phyloP scores from a whole-genome alignment of 1,140 invertebrate genomes.

The Drosophila persimilis region DNA sequence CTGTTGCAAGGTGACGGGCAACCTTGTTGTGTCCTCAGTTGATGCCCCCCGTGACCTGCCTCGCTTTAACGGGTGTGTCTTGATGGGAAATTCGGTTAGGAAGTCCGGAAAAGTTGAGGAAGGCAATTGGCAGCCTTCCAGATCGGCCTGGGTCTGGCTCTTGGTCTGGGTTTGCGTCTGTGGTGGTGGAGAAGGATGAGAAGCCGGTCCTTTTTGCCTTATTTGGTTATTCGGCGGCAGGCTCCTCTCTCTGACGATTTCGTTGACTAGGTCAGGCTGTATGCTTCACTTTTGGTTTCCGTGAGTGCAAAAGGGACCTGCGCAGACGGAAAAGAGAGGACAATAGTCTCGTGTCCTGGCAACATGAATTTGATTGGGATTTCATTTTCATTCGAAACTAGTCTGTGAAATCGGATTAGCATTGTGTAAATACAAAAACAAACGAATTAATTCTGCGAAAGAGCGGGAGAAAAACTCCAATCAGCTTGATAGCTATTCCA shows the following conservation, averaged over 20 bases:
- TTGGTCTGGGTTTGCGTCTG: no score
- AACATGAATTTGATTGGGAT: conserved; percentile 22
- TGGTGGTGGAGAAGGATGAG: conserved; percentile 25
- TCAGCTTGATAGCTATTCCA: no score
- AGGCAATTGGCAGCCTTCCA: conserved; percentile 17
- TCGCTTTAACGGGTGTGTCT: not conserved
- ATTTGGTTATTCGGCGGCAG: conserved; percentile 63
- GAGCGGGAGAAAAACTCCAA: no score
- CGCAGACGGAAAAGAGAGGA: conserved; percentile 34
- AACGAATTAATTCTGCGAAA: no score
- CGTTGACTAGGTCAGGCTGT: conserved; percentile 78
- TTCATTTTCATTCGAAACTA: not conserved
- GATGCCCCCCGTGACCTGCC: conserved; percentile 22
- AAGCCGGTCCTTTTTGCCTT: conserved; percentile 47
- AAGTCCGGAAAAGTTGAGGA: no score
- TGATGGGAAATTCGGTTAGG: no score
- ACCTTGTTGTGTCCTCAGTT: conserved; percentile 32
- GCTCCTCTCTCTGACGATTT: conserved; percentile 35
- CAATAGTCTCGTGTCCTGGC: conserved; percentile 31
- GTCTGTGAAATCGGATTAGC: not conserved
- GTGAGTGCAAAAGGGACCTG: conserved; percentile 35
- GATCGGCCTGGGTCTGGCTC: conserved; percentile 5
- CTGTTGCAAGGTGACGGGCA: no score
- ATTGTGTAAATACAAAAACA: no score
- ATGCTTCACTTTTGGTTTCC: conserved; percentile 59